phyloP scores from a whole-genome alignment of 2,888 invertebrate genomes.

The Cephus sareptanus region DNA sequence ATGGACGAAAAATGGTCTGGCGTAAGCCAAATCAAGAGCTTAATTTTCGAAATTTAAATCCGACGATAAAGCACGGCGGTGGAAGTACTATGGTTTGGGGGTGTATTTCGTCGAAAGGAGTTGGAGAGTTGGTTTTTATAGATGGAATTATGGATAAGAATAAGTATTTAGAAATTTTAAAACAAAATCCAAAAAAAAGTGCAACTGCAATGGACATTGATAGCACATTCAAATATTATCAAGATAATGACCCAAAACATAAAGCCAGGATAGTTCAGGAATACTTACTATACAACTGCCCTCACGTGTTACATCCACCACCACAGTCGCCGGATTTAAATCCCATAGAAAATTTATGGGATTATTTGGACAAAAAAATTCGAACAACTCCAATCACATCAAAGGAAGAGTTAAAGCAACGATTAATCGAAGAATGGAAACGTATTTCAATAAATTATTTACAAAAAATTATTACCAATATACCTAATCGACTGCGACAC shows the following conservation, averaged over 20 bases:
- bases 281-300: background rate
- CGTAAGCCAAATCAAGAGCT: conserved; percentile 66
- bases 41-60: conserved; percentile 3
- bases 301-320: background rate
- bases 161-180: conserved; percentile 10
- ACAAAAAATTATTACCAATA: no score
- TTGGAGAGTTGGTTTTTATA: conserved; percentile 13
- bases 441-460: no score
- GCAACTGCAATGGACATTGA: conserved; percentile 3
- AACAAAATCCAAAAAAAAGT: conserved; percentile 13
- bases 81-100: conserved; percentile 13
- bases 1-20: background rate
- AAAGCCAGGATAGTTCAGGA: background rate
- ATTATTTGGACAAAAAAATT: no score
- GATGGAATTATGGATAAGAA: conserved; percentile 13
- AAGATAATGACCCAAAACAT: conserved; percentile 16
- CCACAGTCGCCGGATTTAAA: conserved; percentile 3
- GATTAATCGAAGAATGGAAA: no score
- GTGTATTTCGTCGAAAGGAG: conserved; percentile 6
- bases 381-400: no score
- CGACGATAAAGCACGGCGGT: conserved; percentile 12
- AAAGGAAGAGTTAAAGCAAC: no score
- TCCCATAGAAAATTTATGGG: no score
- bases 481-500: no score
- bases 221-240: background rate